These are phyloP conservation scores for Perithous albicinctus DNA, from an alignment of 2,888 invertebrate genomes.

Conservation along the genomic window DNA sequence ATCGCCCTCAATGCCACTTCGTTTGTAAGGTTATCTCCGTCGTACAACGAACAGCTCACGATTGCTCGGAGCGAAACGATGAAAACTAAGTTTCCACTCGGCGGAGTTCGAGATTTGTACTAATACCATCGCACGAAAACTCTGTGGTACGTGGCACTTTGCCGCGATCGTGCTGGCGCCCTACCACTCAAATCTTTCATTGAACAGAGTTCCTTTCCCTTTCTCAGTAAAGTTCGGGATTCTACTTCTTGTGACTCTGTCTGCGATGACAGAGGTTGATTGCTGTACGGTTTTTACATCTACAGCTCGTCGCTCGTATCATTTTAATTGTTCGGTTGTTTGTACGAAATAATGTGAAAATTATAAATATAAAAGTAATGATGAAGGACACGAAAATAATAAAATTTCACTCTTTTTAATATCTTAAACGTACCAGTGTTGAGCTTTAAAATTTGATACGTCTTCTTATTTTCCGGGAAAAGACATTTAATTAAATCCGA, in stretches of 20 bases:
- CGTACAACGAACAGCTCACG: constrained; percentile 15
- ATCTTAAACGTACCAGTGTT: too few relatives aligned
- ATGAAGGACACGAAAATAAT: background rate
- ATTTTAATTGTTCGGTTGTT: background rate
- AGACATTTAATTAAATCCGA: too few relatives aligned
- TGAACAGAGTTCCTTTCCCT: constrained; percentile 27
- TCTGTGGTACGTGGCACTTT: constrained; percentile 41
- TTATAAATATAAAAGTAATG: background rate
- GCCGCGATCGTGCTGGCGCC: constrained; percentile 17
- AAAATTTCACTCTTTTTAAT: background rate
- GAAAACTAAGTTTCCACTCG: constrained; percentile 60
- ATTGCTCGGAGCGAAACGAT: constrained; percentile 41
- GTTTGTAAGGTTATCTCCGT: constrained; percentile 50
- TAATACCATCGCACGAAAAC: constrained; percentile 20
- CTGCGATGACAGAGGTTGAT: background rate
- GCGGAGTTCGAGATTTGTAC: constrained; percentile 52
- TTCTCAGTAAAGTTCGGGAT: constrained; percentile 25
- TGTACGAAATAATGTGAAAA: background rate
- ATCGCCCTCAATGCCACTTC: constrained; percentile 32
- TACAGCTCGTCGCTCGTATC: background rate
- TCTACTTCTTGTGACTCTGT: background rate
- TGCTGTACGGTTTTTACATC: background rate
- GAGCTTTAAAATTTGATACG: too few relatives aligned
- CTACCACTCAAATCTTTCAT: constrained; percentile 39
- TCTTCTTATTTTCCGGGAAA: too few relatives aligned